phyloP scores from a whole-genome alignment of 2,113 vertebrate genomes.

The Argyrosomus japonicus region DNA sequence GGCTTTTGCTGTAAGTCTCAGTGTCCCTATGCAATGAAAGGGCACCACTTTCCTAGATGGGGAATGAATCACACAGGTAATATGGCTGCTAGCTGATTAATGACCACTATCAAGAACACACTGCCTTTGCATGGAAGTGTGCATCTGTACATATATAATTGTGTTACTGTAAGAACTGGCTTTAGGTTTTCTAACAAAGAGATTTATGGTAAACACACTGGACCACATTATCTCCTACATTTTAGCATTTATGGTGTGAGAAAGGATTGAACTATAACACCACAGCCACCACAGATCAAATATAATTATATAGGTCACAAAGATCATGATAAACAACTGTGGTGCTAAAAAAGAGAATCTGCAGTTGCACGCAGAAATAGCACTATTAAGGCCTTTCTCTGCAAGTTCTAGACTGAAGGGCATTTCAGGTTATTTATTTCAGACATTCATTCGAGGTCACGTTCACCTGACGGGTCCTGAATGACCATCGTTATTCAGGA shows the following conservation, averaged over 20 bases:
- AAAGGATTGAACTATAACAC: neutral
- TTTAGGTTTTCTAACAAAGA: conserved; percentile 1
- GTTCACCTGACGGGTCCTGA: conserved; percentile 25
- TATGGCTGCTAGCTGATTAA: conserved; percentile 60
- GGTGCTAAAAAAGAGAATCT: neutral
- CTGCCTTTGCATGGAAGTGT: neutral
- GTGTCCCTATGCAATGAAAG: conserved; percentile 54
- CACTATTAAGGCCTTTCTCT: neutral
- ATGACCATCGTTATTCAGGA: conserved; percentile 48
- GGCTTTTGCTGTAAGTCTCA: conserved; percentile 48
- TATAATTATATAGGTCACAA: neutral
- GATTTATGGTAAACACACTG: conserved; percentile 8
- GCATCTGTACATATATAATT: conserved; percentile 4
- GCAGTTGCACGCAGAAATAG: neutral
- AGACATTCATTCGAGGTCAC: conserved; percentile 56
- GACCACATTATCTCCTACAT: conserved; percentile 5
- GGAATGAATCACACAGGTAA: conserved; percentile 56
- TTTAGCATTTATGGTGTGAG: conserved; percentile 8
- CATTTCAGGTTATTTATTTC: conserved; percentile 31
- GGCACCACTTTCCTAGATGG: conserved; percentile 19
- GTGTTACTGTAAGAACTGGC: neutral
- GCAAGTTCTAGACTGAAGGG: conserved; percentile 11
- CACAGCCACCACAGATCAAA: conserved; percentile 5
- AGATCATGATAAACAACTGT: neutral
- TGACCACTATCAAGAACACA: conserved; percentile 36